These are phyloP conservation scores for Neoascia interrupta DNA, from an alignment of 2,888 invertebrate species.

Conservation along the genomic window DNA sequence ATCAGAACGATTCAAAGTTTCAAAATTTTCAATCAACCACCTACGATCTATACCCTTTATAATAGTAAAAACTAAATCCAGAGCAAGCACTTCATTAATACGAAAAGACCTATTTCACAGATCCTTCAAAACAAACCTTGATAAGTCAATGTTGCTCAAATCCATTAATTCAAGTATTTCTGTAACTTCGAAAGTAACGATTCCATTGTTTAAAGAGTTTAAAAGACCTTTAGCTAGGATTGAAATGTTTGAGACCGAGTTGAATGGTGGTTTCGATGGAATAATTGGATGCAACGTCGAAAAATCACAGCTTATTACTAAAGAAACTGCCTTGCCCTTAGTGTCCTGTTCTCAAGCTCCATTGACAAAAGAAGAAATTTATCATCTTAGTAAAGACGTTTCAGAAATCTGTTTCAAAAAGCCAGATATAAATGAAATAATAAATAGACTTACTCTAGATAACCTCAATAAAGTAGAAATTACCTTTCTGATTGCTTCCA, in stretches of 20 bases:
- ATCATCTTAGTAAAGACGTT: not conserved
- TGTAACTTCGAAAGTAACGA: not conserved
- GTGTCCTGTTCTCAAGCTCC: not conserved
- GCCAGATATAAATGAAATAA: not conserved
- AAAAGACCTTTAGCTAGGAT: not conserved
- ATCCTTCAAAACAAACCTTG: not conserved
- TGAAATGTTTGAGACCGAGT: not conserved
- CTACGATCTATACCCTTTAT: too few species aligned
- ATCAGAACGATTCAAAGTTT: not conserved
- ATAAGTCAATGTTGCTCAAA: not conserved
- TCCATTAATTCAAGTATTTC: not conserved
- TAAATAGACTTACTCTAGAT: not conserved
- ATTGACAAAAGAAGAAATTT: not conserved
- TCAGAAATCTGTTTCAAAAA: not conserved
- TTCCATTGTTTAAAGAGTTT: not conserved
- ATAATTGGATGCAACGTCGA: constrained; percentile 7
- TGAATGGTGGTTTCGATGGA: not conserved
- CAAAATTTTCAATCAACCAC: constrained; percentile 6
- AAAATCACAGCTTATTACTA: not conserved
- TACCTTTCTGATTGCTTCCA: not conserved
- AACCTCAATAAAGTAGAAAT: not conserved
- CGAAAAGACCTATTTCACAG: not conserved
- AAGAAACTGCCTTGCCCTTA: not conserved
- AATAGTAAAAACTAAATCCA: not conserved
- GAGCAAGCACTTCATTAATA: not conserved